phyloP scores from a whole-genome alignment of 2,888 invertebrate species.

The Ochropleura plecta region DNA sequence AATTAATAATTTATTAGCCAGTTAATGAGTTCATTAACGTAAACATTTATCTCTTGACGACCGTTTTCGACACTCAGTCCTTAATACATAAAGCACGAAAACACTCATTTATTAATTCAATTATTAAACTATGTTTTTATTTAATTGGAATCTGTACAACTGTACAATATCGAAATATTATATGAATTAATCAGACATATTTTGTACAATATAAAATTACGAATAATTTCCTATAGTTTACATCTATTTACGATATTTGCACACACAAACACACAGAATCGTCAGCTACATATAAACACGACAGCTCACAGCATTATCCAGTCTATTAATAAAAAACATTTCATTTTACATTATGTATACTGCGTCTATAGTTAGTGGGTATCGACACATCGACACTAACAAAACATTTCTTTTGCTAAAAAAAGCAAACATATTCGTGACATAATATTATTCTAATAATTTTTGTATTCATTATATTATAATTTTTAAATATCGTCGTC shows the following conservation, averaged over 20 bases:
- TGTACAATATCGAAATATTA: conserved; percentile 42
- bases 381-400: conserved; percentile 58
- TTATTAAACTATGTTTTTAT: conserved; percentile 36
- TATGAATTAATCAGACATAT: conserved; percentile 43
- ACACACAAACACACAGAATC: conserved; percentile 59
- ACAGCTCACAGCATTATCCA: conserved; percentile 73
- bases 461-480: conserved; percentile 42
- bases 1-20: conserved; percentile 21
- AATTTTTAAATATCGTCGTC: conserved; percentile 53
- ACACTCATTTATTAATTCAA: conserved; percentile 38
- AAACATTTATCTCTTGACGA: conserved; percentile 1
- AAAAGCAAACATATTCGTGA: conserved; percentile 26
- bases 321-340: conserved; percentile 71
- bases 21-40: conserved; percentile 30
- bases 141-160: conserved; percentile 48
- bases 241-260: conserved; percentile 34
- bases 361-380: conserved; percentile 48
- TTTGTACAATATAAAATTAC: conserved; percentile 60
- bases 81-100: conserved; percentile 41
- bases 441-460: conserved; percentile 32
- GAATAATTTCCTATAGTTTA: conserved; percentile 43
- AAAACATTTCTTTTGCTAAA: conserved; percentile 36
- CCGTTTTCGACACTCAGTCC: not conserved
- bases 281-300: conserved; percentile 60
- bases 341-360: conserved; percentile 65